Percentiles rank a stretch among this genome's conserved stretches.
Conservation (phyloP, 2,888 invertebrate species). For the Troides aeacus region DNA sequence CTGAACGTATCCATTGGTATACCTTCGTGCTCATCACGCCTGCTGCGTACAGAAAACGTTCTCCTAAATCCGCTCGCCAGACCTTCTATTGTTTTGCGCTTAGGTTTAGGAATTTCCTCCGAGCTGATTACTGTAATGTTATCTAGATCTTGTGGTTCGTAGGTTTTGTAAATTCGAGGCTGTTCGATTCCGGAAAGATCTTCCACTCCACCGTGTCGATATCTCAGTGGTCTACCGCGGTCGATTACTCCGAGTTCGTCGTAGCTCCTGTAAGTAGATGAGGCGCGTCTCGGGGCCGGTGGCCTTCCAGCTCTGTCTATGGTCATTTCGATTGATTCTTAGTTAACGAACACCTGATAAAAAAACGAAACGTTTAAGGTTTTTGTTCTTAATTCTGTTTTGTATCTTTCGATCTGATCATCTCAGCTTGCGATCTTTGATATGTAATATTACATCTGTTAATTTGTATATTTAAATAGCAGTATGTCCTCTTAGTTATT, state of each 20-base stretch:
- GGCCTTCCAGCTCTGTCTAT: constrained; percentile 70
- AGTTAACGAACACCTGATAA: constrained; percentile 60
- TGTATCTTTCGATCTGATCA: constrained; percentile 37
- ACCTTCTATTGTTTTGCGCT: constrained; percentile 68
- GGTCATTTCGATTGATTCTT: constrained; percentile 59
- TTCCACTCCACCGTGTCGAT: constrained; percentile 68
- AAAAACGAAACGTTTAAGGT: constrained; percentile 53
- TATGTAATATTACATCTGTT: background rate
- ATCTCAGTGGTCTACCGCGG: constrained; percentile 59
- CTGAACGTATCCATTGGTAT: constrained; percentile 71
- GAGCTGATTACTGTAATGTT: constrained; percentile 74
- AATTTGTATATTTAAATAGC: background rate
- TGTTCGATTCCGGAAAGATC: constrained; percentile 66
- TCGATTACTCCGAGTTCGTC: constrained; percentile 70
- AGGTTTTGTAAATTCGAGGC: constrained; percentile 50
- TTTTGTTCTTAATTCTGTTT: constrained; percentile 33
- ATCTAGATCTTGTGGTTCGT: constrained; percentile 61
- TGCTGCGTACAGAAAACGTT: constrained; percentile 68
- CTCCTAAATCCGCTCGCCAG: constrained; percentile 68
- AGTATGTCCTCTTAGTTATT: background rate
- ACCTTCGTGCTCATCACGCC: constrained; percentile 61
- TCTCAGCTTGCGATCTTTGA: constrained; percentile 52
- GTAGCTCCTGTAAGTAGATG: constrained; percentile 74
- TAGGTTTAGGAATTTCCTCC: constrained; percentile 67
- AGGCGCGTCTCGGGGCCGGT: constrained; percentile 65